A percentile compares a stretch with the other conserved stretches of the same genome.
phyloP scores from a whole-genome alignment of 92 coral and sea anemone genomes.

The Muricea muricata region DNA sequence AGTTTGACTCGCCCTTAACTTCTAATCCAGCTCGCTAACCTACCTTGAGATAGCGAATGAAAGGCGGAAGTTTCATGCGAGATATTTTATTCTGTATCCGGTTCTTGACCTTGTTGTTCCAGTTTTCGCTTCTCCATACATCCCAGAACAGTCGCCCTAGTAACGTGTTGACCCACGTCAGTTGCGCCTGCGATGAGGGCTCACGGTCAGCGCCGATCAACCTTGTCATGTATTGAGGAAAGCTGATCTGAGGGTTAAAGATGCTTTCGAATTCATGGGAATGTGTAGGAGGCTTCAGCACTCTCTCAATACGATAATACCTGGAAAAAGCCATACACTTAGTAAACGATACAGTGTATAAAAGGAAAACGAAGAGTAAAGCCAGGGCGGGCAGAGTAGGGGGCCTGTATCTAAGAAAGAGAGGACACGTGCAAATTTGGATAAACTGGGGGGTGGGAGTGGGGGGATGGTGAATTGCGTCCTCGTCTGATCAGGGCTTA shows the following conservation, averaged over 20 bases:
- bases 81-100: slow-evolving; percentile 93
- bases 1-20: too few species aligned
- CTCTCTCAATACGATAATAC: slow-evolving; percentile 30
- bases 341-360: too few species aligned
- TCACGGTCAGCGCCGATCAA: slow-evolving; percentile 66
- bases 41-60: slow-evolving; percentile 90
- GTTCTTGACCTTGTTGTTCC: slow-evolving; percentile 92
- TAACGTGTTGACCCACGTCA: slow-evolving; percentile 94
- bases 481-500: too few species aligned
- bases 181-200: slow-evolving; percentile 70
- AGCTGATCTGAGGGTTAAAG: slow-evolving; percentile 53
- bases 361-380: too few species aligned
- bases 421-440: too few species aligned
- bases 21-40: too few species aligned
- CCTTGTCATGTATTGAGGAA: slow-evolving; percentile 89
- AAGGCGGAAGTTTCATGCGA: slow-evolving; percentile 86
- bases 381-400: too few species aligned
- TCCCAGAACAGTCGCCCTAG: slow-evolving; percentile 98
- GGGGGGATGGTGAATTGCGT: too few species aligned
- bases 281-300: slow-evolving; percentile 27
- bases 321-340: neutral
- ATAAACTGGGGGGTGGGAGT: too few species aligned
- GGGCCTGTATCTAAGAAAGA: too few species aligned
- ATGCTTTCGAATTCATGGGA: neutral
- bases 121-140: slow-evolving; percentile 94